These are phyloP conservation scores for Trichomalopsis sarcophagae DNA, from an alignment of 1,140 invertebrate species.

Conservation along the genomic window DNA sequence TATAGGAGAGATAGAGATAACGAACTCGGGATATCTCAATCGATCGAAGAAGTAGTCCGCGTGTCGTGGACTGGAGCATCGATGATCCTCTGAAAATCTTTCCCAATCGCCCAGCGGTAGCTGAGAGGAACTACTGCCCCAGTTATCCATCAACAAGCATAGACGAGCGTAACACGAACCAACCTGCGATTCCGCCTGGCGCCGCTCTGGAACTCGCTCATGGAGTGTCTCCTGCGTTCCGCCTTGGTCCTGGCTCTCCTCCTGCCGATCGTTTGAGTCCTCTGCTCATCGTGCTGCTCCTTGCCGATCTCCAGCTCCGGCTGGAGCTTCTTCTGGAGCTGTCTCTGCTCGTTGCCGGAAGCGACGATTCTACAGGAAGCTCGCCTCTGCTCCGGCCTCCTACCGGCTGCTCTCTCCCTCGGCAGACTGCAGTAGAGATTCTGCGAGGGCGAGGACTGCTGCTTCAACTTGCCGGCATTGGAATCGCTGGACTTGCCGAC, in stretches of 20 bases:
- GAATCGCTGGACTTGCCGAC: background rate
- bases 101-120: too few species aligned
- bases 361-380: constrained; percentile 24
- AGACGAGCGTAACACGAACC: background rate
- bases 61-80: too few species aligned
- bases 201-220: constrained; percentile 41
- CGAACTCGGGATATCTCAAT: too few species aligned
- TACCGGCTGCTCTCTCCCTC: background rate
- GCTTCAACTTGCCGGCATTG: background rate
- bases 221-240: constrained; percentile 48
- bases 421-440: constrained; percentile 51
- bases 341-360: background rate
- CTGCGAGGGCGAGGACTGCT: constrained; percentile 3
- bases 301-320: background rate
- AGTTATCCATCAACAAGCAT: too few species aligned
- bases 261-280: background rate
- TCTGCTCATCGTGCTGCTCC: background rate
- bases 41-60: too few species aligned
- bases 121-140: too few species aligned
- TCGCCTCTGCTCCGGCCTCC: constrained; percentile 22
- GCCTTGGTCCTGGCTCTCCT: constrained; percentile 18
- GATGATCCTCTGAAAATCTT: too few species aligned
- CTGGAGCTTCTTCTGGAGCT: background rate
- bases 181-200: constrained; percentile 38
- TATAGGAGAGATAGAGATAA: too few species aligned